Conservation (phyloP, 1,140 invertebrate genomes). For the Ceratosolen fusciceps region DNA sequence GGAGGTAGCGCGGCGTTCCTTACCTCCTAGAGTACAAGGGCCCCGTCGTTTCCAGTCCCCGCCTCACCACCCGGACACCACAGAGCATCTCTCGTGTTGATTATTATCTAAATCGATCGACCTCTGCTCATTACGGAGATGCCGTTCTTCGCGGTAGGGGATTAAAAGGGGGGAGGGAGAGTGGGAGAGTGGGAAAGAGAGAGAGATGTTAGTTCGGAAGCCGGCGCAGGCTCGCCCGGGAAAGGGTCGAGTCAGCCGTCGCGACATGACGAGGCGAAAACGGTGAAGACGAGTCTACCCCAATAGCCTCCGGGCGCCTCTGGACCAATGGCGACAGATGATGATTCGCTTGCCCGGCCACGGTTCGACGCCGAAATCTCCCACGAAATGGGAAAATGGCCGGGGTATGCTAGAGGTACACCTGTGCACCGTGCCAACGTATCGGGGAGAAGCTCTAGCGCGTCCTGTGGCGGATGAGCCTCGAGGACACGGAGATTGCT, state of each 20-base stretch:
- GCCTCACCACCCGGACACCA: too few species aligned
- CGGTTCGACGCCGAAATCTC: constrained; percentile 49
- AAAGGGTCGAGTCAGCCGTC: neutral
- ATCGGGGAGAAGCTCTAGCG: constrained; percentile 51
- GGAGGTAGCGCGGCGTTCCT: neutral
- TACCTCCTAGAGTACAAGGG: too few species aligned
- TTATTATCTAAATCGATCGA: too few species aligned
- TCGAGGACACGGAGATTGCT: constrained; percentile 58
- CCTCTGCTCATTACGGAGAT: too few species aligned
- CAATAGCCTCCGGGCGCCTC: constrained; percentile 26
- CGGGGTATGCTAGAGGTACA: too few species aligned
- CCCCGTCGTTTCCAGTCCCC: too few species aligned
- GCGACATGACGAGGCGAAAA: neutral
- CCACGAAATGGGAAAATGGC: constrained; percentile 58
- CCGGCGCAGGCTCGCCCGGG: too few species aligned
- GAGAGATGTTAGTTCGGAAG: neutral
- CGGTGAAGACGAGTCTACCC: constrained; percentile 29
- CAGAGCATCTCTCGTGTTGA: too few species aligned
- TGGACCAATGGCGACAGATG: constrained; percentile 59
- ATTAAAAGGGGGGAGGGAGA: too few species aligned
- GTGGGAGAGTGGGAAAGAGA: too few species aligned
- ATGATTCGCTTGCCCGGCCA: neutral
- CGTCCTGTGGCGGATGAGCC: constrained; percentile 54
- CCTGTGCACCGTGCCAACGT: constrained; percentile 36
- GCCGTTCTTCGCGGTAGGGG: too few species aligned